These are phyloP conservation scores for Leptobrachium leishanense DNA, from an alignment of 2,113 vertebrate genomes.

Conservation along the genomic window DNA sequence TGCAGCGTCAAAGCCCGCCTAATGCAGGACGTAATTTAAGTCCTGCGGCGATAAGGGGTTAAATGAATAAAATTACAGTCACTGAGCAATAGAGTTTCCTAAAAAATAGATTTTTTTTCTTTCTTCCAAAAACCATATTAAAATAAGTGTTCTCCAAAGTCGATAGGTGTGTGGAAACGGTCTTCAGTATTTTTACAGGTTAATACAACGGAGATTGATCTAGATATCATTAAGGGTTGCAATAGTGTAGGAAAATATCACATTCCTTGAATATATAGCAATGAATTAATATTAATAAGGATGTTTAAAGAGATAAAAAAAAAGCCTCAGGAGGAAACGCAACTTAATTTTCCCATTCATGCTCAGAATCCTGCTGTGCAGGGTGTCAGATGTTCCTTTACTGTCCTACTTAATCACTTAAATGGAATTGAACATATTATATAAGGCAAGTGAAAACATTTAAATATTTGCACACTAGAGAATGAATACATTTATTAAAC, in stretches of 20 bases:
- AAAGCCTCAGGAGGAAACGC: constrained; percentile 52
- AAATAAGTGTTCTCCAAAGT: no score
- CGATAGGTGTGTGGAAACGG: background rate
- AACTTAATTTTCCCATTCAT: constrained; percentile 53
- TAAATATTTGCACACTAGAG: constrained; percentile 7
- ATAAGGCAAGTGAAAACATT: background rate
- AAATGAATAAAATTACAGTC: no score
- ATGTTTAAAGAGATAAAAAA: constrained; percentile 49
- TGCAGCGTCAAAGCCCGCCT: no score
- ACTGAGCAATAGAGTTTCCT: no score
- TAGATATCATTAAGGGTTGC: constrained; percentile 44
- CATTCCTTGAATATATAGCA: constrained; percentile 56
- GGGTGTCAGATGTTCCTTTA: constrained; percentile 49
- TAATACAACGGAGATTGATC: constrained; percentile 41
- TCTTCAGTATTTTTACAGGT: background rate
- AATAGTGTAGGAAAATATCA: constrained; percentile 55
- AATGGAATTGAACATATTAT: constrained; percentile 53
- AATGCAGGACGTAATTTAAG: no score
- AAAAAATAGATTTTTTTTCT: no score
- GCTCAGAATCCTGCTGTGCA: constrained; percentile 54
- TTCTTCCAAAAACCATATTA: background rate
- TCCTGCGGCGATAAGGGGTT: no score
- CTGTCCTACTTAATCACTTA: constrained; percentile 50
- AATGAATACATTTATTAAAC: background rate
- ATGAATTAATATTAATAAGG: constrained; percentile 62